Base-by-base conservation (phyloP, 1,140 invertebrate genomes). In the Colletes latitarsis region DNA sequence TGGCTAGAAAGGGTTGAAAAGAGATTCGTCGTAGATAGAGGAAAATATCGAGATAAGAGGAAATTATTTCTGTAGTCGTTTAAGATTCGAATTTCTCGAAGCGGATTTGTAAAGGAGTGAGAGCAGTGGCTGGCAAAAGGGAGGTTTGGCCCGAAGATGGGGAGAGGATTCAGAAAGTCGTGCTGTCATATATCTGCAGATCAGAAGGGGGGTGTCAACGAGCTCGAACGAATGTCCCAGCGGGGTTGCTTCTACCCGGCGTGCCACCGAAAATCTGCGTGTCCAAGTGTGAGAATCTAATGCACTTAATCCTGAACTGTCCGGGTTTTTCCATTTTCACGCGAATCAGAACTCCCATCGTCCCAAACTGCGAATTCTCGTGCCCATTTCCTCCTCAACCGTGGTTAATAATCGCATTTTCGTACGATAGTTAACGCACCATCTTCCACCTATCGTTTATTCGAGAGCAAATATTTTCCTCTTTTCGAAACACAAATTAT, bases 201-300 rank as follows among this genome's bases (percentile, higher is more conserved):
- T 82, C 86, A 74, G 82, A 84, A 89, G 89, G 89, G 83, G 88
- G 89, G 88, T 89, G 90, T 90, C 88, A 85, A 87, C 85, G 81
- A 85, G 82, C 70, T 85, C 41, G 53, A 83, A 85, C 85, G 83
- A 88, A 90, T 88, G 77, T 64, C 89, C 57, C 89, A 90, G 89
- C 89, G 64, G 89, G 90, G 84, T 83, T 82, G 63, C 88, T 46
- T 67, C 75, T 88, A 72, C 70, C 66, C 79, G 83, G 80, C 82
- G 66, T 84, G 70, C 70, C 60, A 78, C 75, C 46, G 77, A 75
- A 81, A 84, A 69, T 82, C 30, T 53, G 30, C 73, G 49, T 67
- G 46, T 52, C 67, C 67, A 82, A 87, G 67, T 87, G 81, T 82
- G 81, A 82, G 82, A 86, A 87, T 85, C 72, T 69, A 75, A 78